Percentiles rank a stretch among this genome's conserved stretches.
phyloP scores from a whole-genome alignment of 2,888 invertebrate genomes.

The Monochamus alternatus region DNA sequence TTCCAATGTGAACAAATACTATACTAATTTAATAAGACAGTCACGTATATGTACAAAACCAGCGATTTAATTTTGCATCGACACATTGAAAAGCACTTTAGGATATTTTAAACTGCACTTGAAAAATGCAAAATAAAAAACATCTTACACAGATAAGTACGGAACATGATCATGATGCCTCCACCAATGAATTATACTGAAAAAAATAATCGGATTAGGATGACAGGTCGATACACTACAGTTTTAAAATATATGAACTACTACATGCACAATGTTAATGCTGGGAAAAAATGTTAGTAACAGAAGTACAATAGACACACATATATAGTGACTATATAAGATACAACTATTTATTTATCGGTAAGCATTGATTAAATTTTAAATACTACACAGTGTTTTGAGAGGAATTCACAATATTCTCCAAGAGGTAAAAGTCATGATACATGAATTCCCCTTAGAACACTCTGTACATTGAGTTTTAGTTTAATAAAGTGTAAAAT shows the following conservation, averaged over 20 bases:
- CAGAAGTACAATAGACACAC: no score
- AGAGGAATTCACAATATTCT: no score
- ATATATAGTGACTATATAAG: no score
- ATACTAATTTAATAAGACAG: constrained; percentile 38
- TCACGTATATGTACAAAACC: constrained; percentile 42
- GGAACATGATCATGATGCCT: constrained; percentile 64
- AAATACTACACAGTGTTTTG: no score
- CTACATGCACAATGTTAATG: constrained; percentile 33
- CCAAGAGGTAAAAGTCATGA: no score
- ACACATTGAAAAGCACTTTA: constrained; percentile 37
- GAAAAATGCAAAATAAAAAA: constrained; percentile 36
- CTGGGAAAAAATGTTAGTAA: constrained; percentile 35
- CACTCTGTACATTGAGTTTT: no score
- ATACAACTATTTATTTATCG: no score
- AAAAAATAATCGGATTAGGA: constrained; percentile 65
- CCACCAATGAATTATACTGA: constrained; percentile 69
- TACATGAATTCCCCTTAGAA: no score
- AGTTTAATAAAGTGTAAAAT: no score
- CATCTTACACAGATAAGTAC: constrained; percentile 62
- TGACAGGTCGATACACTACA: constrained; percentile 19
- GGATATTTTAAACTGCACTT: constrained; percentile 31
- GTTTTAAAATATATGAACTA: constrained; percentile 34
- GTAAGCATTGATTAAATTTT: no score
- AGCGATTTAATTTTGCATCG: constrained; percentile 25
- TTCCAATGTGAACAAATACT: constrained; percentile 30